Evolutionary conservation across 1,140 invertebrate species (phyloP).

Genomic region (Pygmarrhopalites habei): DNA sequence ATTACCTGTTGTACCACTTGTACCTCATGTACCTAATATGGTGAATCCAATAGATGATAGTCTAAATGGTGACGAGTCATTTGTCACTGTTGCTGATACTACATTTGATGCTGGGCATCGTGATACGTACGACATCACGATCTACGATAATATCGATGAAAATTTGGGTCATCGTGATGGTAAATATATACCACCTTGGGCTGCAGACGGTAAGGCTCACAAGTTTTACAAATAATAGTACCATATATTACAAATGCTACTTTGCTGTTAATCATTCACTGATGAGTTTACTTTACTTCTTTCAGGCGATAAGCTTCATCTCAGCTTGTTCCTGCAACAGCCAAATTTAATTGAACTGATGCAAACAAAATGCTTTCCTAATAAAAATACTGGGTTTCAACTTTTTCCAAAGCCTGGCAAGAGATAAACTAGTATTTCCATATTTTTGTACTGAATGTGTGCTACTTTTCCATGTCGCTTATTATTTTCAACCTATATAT

Average conservation of each 20-base stretch:
- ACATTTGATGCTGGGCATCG: background rate
- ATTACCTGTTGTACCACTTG: background rate
- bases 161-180: slow-evolving; percentile 21
- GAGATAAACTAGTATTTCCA: no score
- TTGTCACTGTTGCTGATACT: background rate
- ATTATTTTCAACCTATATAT: no score
- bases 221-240: no score
- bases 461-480: no score
- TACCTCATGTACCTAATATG: no score
- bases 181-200: slow-evolving; percentile 20
- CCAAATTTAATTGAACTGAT: background rate
- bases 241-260: no score
- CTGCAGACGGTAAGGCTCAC: slow-evolving; percentile 20
- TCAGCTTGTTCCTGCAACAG: slow-evolving; percentile 1
- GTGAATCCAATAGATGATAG: no score
- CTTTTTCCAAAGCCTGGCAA: slow-evolving; percentile 8
- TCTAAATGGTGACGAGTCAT: background rate
- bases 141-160: slow-evolving; percentile 23
- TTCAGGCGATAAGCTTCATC: background rate
- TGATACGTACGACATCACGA: slow-evolving; percentile 25
- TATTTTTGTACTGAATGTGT: no score
- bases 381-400: slow-evolving; percentile 7
- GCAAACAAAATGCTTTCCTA: background rate
- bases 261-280: no score
- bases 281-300: background rate